Percentiles rank a stretch among this genome's conserved stretches.
Conservation (phyloP, 1,140 invertebrate species). For the Euglossa dilemma region DNA sequence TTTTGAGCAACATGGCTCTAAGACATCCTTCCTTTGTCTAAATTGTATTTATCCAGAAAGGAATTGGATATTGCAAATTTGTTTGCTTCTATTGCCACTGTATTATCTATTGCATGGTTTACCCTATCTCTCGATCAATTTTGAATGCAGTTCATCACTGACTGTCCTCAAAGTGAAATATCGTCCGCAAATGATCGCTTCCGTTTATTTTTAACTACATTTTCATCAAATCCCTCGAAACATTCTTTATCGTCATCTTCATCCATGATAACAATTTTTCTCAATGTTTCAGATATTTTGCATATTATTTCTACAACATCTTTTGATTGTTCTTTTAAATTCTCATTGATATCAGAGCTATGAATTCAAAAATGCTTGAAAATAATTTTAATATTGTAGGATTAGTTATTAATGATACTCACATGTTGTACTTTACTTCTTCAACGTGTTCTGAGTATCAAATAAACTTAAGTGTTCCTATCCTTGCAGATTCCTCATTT, state of each 20-base stretch:
- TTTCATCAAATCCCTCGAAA: background rate
- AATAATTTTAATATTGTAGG: background rate
- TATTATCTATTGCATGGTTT: background rate
- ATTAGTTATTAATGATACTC: background rate
- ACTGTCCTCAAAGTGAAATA: background rate
- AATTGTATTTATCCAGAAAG: background rate
- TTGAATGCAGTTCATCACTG: background rate
- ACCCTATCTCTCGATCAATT: too few species aligned
- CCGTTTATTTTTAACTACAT: background rate
- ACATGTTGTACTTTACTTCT: constrained; percentile 8
- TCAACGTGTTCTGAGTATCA: background rate
- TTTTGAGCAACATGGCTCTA: background rate
- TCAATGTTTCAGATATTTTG: too few species aligned
- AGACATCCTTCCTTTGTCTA: background rate
- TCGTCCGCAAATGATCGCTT: background rate
- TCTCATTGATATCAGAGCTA: background rate
- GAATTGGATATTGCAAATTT: background rate
- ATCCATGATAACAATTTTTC: too few species aligned
- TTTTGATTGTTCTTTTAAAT: background rate
- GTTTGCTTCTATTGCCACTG: background rate
- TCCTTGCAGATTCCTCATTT: background rate
- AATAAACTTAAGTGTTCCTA: background rate
- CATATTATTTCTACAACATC: background rate
- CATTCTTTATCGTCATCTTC: too few species aligned
- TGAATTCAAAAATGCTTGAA: background rate